Evolutionary conservation across 2,888 invertebrate species (phyloP), one percentile per base, ranked within the genome.

Genomic region (Drosophila macrothrix): DNA sequence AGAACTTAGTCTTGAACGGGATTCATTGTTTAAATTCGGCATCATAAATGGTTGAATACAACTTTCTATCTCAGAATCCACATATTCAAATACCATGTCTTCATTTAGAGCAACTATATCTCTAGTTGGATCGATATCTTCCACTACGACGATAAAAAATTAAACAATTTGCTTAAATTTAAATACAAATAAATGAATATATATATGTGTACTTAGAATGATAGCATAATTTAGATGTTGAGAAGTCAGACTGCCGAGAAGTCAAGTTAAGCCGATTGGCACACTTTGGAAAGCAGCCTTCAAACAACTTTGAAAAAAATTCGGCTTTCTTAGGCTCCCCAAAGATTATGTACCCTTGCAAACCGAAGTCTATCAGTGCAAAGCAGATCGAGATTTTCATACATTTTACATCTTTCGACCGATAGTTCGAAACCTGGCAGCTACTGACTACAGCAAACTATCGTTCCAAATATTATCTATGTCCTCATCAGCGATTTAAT

Each of bases 61-160:
- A 66, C 95, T 95, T 59, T 91, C 89, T 14, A 87, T 60, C 58
- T 95, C 95, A 87, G 94, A 95, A 88, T 96, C 96, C 68, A 95
- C 94, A 91, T 95, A 96, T 90, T 96, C 96, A 22, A 95, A 95
- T 91, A 95, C 95, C 79, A 95, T 94, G 87, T 96, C 96, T 92
- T 96, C 96, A 91, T 95, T 95, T 67, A 96, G 93, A 31, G 95
- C 96, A 92, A 95, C 95, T 91, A 95, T 95, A 92, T 95, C 95
- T 89, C 96, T 93, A 60, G 94, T 94, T 67, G 95, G 94, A 93
- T 96, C 95, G 84, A 95, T 93, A 83, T 94, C 94, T 89, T 94
- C 94, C 92, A 37, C 64, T 83, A n/a, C 9, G 43, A n/a, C 10
- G 28, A 3, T 12, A 1, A 39, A 43, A 37, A 60, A 31, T 31